These are phyloP conservation scores for Xylocopa sonorina DNA, from an alignment of 1,140 invertebrate genomes.

Conservation along the genomic window DNA sequence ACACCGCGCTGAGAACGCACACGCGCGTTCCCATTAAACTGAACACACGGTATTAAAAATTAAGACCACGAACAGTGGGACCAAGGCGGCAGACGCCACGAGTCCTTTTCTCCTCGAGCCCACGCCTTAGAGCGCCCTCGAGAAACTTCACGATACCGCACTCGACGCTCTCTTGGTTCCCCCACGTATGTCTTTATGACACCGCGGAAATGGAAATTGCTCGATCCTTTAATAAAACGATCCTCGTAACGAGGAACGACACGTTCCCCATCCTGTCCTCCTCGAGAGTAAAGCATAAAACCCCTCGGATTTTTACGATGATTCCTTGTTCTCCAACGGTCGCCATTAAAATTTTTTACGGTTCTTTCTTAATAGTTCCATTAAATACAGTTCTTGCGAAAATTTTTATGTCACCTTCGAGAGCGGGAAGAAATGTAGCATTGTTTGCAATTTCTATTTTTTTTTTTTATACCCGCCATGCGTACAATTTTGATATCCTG, in stretches of 20 bases:
- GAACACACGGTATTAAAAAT: conserved; percentile 24
- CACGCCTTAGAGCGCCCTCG: background rate
- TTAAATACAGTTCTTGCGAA: too few species aligned
- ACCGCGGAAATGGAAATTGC: background rate
- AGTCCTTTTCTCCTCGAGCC: background rate
- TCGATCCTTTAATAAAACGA: background rate
- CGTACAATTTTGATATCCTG: too few species aligned
- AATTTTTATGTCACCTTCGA: too few species aligned
- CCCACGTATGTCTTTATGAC: background rate
- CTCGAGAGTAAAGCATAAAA: too few species aligned
- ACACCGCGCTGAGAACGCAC: background rate
- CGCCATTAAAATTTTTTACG: too few species aligned
- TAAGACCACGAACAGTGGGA: background rate
- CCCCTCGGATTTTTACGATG: background rate
- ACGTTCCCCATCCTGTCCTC: too few species aligned
- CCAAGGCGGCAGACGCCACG: background rate
- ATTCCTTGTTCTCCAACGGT: background rate
- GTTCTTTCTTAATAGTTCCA: too few species aligned
- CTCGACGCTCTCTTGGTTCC: background rate
- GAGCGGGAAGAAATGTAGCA: too few species aligned
- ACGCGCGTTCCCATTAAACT: conserved; percentile 21
- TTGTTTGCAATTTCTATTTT: too few species aligned
- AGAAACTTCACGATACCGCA: background rate
- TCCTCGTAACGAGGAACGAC: background rate
- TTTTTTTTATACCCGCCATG: too few species aligned